Base-by-base conservation (phyloP, 1,140 invertebrate species). In the Oncopeltus fasciatus region DNA sequence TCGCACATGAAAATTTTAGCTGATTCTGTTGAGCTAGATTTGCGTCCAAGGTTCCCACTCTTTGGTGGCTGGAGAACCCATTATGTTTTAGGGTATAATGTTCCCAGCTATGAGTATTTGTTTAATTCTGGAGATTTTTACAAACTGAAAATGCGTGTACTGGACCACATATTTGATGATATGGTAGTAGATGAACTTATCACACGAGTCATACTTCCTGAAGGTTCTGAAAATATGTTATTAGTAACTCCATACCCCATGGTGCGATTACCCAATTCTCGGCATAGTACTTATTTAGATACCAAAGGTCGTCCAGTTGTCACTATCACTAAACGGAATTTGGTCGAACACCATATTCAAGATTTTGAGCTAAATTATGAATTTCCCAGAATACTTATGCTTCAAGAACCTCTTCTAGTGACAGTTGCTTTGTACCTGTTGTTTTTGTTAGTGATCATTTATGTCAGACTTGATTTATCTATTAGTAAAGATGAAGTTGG, bases 11-110 rank as follows among this genome's bases (percentile, higher is more conserved):
- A 85, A 67, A 72, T 88, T 14, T 81, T 87, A 67, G 87, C 89
- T 67, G 93, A 98, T 72, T 88, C 90, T 33, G 91, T 98, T 18
- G 95, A 99, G 71, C 74, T 99, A 1, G 95, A 98, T 69, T 75
- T 99, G 1, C 78, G 92, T 49, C 96, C 97, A 1, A 77, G 96
- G 67, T 99, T 98, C 73, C 97, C 97, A 21, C 75, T 99, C 0
- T 99, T 98, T 77, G 97, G 97, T 57, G 96, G 97, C 2, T 99
- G 96, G 96, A 94, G 92, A 74, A 98, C 95, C 2, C 88, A 94
- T 69, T 99, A 99, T 74, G 88, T 86, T 38, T 76, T 98, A 56
- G 96, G 97, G 0, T 99, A 99, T 76, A 98, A 96, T 77, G 84
- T 99, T 1, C 96, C 97, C 1, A 93, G 92, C 64, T 95, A 95